These are phyloP conservation scores for Haemorhous mexicanus DNA, from an alignment of 2,113 vertebrate genomes.

Conservation along the genomic window DNA sequence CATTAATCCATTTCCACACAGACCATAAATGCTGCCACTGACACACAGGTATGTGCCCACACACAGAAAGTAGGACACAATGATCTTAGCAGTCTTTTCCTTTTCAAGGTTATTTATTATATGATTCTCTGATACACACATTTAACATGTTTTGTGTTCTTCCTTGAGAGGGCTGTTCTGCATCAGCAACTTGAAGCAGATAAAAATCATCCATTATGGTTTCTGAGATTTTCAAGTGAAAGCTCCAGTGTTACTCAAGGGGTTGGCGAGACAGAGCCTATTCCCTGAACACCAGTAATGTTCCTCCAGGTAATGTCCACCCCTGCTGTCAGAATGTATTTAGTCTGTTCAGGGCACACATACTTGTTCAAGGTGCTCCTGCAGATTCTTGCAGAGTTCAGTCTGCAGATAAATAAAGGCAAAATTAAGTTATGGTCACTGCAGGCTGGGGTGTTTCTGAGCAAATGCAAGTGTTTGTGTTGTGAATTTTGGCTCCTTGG, in stretches of 20 bases:
- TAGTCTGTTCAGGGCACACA: not conserved
- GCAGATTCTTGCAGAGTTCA: not conserved
- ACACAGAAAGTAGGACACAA: fast-evolving
- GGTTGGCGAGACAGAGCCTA: not conserved
- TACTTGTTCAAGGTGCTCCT: not conserved
- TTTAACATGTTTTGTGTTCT: not conserved
- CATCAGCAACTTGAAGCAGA: not conserved
- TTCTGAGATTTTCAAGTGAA: not conserved
- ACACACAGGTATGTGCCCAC: too few species aligned
- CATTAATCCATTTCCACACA: not conserved
- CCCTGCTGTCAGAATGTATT: not conserved
- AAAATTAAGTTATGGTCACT: not conserved
- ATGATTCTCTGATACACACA: not conserved
- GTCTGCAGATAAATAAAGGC: not conserved
- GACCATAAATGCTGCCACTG: not conserved
- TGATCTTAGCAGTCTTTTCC: not conserved
- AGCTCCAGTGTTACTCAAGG: not conserved
- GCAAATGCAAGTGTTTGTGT: not conserved
- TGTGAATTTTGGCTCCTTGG: not conserved
- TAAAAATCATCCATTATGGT: not conserved
- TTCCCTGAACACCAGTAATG: not conserved
- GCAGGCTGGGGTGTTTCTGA: not conserved
- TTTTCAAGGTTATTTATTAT: not conserved
- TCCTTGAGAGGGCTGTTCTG: not conserved
- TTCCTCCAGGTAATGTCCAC: not conserved